Base-by-base conservation (phyloP, 2,797 vertebrate species). In the Cygnus olor region DNA sequence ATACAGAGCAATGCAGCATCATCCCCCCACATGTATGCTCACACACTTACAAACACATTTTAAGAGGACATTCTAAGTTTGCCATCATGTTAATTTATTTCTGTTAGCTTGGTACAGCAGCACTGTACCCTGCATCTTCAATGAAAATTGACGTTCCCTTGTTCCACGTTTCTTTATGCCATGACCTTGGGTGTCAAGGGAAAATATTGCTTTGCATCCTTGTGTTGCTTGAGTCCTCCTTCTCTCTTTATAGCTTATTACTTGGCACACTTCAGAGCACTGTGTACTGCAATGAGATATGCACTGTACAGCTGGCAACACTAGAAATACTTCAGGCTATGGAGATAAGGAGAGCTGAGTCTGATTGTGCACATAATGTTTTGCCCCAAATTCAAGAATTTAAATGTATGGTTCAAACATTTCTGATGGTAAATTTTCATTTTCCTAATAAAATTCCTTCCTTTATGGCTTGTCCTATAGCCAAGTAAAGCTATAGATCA, bases 161-260 rank as follows among this genome's bases (percentile, higher is more conserved):
- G 71, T 97, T 82, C 95, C 73, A 58, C 6, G 11, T 89, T 96
- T 96, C 96, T 96, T 93, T 93, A 85, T 79, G 79, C 93, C 56
- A 20, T 83, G 95, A 97, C 98, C 98, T 98, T 98, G 97, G 49
- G 74, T 97, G 97, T 98, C 97, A 98, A 96, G 88, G 96, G 95
- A 96, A 97, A 98, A 98, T 98, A 98, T 96, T 93, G 95, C 96
- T 96, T 95, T 91, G 92, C 85, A 89, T 97, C 94, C 77, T 94
- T 80, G 66, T 88, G 92, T 91, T 96, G 79, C 78, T 97, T 97
- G 95, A 92, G 96, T 96, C 96, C 96, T 94, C 91, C 82, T 79
- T 95, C 81, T 96, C 90, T 93, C 93, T 93, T 97, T 94, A 81
- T 76, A 82, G 92, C 94, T 93, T 97, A 95, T 95, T 94, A 84